These are phyloP conservation scores for Cotesia congregata DNA, from an alignment of 2,888 invertebrate species.

Conservation along the genomic window DNA sequence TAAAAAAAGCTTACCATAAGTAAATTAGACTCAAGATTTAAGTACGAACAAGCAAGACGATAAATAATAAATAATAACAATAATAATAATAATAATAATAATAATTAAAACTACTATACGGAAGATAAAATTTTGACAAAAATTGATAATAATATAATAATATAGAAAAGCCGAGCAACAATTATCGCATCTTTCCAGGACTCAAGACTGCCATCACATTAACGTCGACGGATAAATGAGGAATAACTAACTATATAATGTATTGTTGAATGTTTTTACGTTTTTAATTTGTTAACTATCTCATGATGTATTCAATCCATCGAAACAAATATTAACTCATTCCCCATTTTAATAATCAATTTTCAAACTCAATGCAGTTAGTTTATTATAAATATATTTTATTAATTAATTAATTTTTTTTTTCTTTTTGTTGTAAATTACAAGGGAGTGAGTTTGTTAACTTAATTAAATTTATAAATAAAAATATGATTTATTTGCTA, in stretches of 20 bases:
- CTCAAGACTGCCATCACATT: constrained; percentile 69
- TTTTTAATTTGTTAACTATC: constrained; percentile 68
- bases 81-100: constrained; percentile 24
- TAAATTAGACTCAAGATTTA: constrained; percentile 56
- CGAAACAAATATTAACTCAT: constrained; percentile 25
- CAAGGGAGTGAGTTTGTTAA: not conserved
- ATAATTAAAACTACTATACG: constrained; percentile 38
- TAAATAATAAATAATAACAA: constrained; percentile 27
- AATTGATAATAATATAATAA: constrained; percentile 42
- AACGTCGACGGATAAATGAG: constrained; percentile 54
- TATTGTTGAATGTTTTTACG: constrained; percentile 68
- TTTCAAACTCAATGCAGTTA: constrained; percentile 2
- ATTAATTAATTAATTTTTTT: not conserved
- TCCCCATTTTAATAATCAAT: constrained; percentile 11
- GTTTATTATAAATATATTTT: not conserved
- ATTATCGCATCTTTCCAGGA: constrained; percentile 67
- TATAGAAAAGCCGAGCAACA: constrained; percentile 56
- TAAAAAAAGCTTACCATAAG: constrained; percentile 65
- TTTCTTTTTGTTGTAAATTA: constrained; percentile 12
- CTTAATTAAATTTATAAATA: constrained; percentile 3
- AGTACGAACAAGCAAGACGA: constrained; percentile 38
- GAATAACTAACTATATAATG: constrained; percentile 63
- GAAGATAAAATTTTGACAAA: constrained; percentile 43
- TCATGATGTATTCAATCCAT: constrained; percentile 53
- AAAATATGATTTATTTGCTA: constrained; percentile 14